A percentile compares a stretch with the other conserved stretches of the same genome.
Evolutionary conservation across 1,140 invertebrate species (phyloP).

Genomic region (Adelges cooleyi): DNA sequence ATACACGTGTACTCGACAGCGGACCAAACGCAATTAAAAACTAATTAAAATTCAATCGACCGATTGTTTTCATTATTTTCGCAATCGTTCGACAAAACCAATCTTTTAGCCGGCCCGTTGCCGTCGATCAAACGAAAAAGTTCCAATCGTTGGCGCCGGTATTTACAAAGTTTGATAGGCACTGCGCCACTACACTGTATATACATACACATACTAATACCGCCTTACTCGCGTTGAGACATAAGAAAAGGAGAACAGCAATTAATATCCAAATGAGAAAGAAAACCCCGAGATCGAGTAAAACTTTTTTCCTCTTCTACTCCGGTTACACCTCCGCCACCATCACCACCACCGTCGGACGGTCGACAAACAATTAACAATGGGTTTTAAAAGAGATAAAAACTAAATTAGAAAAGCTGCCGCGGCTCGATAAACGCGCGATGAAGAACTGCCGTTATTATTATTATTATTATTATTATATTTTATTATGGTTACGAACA

Average conservation of each 20-base stretch:
- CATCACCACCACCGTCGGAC: too few relatives aligned
- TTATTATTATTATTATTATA: conserved; percentile 8
- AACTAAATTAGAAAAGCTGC: conserved; percentile 28
- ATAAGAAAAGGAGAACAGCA: conserved; percentile 14
- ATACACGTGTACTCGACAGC: not conserved
- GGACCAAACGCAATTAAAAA: conserved; percentile 28
- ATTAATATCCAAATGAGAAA: conserved; percentile 22
- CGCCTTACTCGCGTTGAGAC: not conserved
- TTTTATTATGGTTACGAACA: conserved; percentile 18
- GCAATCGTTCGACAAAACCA: not conserved
- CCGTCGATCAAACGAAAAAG: conserved; percentile 25
- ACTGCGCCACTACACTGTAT: not conserved
- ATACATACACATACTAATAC: too few relatives aligned
- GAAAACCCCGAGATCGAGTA: not conserved
- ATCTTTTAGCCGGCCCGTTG: not conserved
- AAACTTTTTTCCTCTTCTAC: conserved; percentile 4
- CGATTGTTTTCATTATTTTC: conserved; percentile 28
- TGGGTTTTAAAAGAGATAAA: conserved; percentile 28
- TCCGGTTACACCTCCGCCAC: conserved; percentile 8
- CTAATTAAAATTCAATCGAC: conserved; percentile 29
- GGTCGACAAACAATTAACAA: conserved; percentile 20
- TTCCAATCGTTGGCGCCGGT: conserved; percentile 9
- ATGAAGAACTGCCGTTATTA: conserved; percentile 10
- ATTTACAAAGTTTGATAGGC: conserved; percentile 15
- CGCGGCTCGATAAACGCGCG: conserved; percentile 23